A percentile compares a stretch with the other conserved stretches of the same genome.
Conservation (phyloP, 2,113 vertebrate genomes). For the Rhynchomys soricoides region DNA sequence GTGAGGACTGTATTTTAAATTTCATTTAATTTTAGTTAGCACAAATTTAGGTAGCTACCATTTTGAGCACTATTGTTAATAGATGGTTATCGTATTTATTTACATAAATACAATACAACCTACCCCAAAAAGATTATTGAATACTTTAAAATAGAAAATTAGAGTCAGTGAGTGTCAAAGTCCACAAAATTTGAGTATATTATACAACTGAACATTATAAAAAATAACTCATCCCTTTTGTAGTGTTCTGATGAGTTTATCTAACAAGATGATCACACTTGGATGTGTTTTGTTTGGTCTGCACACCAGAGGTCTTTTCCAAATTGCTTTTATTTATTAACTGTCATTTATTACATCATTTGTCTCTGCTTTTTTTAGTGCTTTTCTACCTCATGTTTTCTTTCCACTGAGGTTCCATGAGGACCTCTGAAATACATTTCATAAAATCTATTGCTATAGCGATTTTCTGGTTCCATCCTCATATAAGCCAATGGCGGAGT, state of each 20-base stretch:
- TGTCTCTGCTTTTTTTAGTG: not conserved
- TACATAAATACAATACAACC: too few species aligned
- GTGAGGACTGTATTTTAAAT: not conserved
- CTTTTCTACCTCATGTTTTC: slow-evolving; percentile 15
- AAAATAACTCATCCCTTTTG: not conserved
- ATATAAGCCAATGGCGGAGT: not conserved
- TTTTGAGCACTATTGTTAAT: not conserved
- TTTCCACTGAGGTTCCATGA: not conserved
- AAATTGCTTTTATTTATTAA: not conserved
- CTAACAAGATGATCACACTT: not conserved
- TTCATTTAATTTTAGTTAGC: slow-evolving; percentile 24
- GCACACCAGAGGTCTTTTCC: not conserved
- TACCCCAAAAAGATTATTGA: not conserved
- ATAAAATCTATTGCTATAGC: not conserved
- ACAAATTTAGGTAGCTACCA: not conserved
- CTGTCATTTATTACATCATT: not conserved
- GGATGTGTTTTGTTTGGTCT: not conserved
- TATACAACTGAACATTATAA: not conserved
- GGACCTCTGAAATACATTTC: slow-evolving; percentile 27
- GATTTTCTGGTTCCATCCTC: not conserved
- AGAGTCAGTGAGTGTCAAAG: not conserved
- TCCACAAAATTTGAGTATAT: not conserved
- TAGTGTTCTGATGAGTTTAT: not conserved
- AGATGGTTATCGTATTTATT: not conserved
- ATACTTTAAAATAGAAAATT: not conserved